Evolutionary conservation across 2,888 invertebrate genomes (phyloP).

Genomic region (Drymonia ruficornis): DNA sequence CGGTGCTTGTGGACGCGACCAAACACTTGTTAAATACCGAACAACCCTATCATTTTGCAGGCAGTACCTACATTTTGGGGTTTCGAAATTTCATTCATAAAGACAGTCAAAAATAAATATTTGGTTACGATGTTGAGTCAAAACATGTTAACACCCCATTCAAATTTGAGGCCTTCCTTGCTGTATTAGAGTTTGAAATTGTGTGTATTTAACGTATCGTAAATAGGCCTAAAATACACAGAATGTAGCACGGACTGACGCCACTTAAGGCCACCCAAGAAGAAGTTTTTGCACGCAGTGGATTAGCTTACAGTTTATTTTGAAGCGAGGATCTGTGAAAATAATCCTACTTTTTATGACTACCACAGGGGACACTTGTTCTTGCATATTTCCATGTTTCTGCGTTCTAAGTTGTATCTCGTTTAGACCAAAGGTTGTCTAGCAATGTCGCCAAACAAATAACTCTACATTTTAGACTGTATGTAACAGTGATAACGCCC

Average conservation of each 20-base stretch:
- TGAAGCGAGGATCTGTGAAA: constrained; percentile 57
- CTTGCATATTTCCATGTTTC: neutral
- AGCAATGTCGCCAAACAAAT: no score
- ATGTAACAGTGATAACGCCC: no score
- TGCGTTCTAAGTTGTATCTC: neutral
- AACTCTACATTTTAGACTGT: no score
- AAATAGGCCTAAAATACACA: constrained; percentile 63
- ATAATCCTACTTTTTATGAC: constrained; percentile 52
- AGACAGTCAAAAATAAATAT: constrained; percentile 74
- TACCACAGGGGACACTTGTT: constrained; percentile 17
- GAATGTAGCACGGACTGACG: constrained; percentile 73
- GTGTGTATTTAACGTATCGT: constrained; percentile 24
- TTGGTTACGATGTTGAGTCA: constrained; percentile 59
- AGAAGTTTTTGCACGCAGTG: constrained; percentile 63
- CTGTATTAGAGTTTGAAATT: constrained; percentile 21
- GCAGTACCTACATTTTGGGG: constrained; percentile 51
- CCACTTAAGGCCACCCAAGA: constrained; percentile 81
- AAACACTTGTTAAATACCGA: constrained; percentile 20
- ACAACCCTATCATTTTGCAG: constrained; percentile 36
- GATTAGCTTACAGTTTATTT: constrained; percentile 68
- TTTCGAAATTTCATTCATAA: constrained; percentile 80
- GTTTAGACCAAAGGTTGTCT: no score
- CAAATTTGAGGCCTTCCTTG: constrained; percentile 12
- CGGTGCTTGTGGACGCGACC: no score
- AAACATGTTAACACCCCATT: constrained; percentile 22